A percentile compares a stretch with the other conserved stretches of the same genome.
phyloP scores from a whole-genome alignment of 1,140 invertebrate species.

The Eciton burchellii region DNA sequence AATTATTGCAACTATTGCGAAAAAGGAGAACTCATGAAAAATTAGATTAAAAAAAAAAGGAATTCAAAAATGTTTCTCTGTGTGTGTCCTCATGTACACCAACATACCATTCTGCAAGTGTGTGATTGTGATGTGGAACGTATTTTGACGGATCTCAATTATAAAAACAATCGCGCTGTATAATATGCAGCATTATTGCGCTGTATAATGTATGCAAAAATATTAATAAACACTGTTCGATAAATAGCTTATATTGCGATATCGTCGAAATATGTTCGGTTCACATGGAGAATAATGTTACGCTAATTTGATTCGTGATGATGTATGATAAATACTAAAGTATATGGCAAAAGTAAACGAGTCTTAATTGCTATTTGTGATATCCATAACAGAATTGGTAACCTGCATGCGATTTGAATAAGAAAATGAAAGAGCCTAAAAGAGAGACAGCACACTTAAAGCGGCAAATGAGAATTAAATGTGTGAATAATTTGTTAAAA shows the following conservation, averaged over 20 bases:
- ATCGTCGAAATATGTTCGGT: constrained; percentile 80
- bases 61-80: constrained; percentile 83
- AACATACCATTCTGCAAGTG: constrained; percentile 86
- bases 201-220: constrained; percentile 35
- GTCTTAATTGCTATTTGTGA: constrained; percentile 67
- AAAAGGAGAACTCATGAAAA: constrained; percentile 74
- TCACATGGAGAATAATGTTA: constrained; percentile 71
- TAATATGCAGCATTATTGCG: no score
- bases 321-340: constrained; percentile 74
- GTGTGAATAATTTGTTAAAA: constrained; percentile 81
- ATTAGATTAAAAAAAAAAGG: constrained; percentile 73
- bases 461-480: constrained; percentile 85
- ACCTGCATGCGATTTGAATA: constrained; percentile 67
- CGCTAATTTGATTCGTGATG: constrained; percentile 74
- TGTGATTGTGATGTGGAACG: constrained; percentile 79
- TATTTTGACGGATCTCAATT: constrained; percentile 77
- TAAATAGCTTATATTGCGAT: constrained; percentile 39
- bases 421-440: constrained; percentile 77
- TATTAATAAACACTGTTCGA: constrained; percentile 23
- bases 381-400: constrained; percentile 43
- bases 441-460: constrained; percentile 82
- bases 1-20: constrained; percentile 75
- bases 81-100: constrained; percentile 85
- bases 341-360: constrained; percentile 65
- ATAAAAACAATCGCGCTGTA: not conserved